Conservation (phyloP, 2,797 vertebrate genomes). For the Ibycter americanus region DNA sequence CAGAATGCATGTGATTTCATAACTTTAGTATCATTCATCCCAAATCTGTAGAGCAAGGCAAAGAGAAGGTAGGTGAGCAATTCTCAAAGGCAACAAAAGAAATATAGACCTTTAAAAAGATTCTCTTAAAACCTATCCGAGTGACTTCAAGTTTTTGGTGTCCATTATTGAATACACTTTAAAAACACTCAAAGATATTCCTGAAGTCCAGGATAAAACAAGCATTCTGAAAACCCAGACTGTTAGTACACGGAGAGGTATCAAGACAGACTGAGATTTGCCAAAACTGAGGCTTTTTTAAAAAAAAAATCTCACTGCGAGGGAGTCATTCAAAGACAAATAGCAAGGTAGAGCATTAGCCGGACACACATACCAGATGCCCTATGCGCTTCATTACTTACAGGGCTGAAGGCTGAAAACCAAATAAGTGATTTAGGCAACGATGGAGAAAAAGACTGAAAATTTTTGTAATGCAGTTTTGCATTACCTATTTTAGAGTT, state of each 20-base stretch:
- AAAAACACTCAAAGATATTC: background rate
- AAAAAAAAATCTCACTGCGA: background rate
- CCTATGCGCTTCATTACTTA: background rate
- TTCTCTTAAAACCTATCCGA: background rate
- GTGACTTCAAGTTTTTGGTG: background rate
- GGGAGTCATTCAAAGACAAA: background rate
- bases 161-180: background rate
- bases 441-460: accelerated
- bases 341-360: background rate
- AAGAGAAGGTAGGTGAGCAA: background rate
- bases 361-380: background rate
- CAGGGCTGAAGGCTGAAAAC: background rate
- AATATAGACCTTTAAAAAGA: background rate
- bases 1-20: background rate
- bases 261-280: background rate
- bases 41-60: background rate
- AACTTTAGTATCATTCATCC: background rate
- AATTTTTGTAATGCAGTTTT: background rate
- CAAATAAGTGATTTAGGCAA: background rate
- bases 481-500: background rate
- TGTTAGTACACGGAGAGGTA: background rate
- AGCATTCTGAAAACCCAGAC: background rate
- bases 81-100: background rate
- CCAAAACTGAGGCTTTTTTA: background rate
- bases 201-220: background rate